Percentiles rank a stretch among this genome's conserved stretches.
These are phyloP conservation scores for Xanthorhoe spadicearia DNA, from an alignment of 2,888 invertebrate genomes.

Conservation along the genomic window DNA sequence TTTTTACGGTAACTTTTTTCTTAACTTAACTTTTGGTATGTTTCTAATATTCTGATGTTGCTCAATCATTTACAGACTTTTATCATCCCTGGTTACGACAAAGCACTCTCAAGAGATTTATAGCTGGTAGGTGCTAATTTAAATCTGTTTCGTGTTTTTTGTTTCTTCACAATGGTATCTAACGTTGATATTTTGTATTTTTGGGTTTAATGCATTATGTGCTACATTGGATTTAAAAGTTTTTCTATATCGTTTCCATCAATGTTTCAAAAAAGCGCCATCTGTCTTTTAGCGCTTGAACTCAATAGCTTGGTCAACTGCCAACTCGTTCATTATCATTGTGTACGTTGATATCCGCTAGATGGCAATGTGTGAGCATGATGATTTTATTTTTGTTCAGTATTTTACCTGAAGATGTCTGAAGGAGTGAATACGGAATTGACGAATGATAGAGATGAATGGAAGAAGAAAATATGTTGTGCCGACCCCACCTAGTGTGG, in stretches of 20 bases:
- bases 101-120: constrained; percentile 65
- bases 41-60: constrained; percentile 2
- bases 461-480: too few species aligned
- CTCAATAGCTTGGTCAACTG: constrained; percentile 8
- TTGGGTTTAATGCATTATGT: not conserved
- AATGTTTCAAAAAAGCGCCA: constrained; percentile 27
- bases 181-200: not conserved
- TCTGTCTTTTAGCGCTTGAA: constrained; percentile 22
- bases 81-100: constrained; percentile 65
- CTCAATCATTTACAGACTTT: constrained; percentile 63
- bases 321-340: constrained; percentile 3
- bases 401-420: constrained; percentile 20
- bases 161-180: not conserved
- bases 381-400: constrained; percentile 13
- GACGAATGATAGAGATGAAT: too few species aligned
- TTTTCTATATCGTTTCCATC: not conserved
- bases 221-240: not conserved
- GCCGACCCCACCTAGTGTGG: too few species aligned
- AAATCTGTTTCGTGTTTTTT: not conserved
- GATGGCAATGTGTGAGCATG: constrained; percentile 18
- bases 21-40: not conserved
- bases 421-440: too few species aligned
- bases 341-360: constrained; percentile 25
- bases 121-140: constrained; percentile 67
- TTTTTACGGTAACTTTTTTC: not conserved